phyloP scores from a whole-genome alignment of 2,797 vertebrate species.

The Momotus momota region DNA sequence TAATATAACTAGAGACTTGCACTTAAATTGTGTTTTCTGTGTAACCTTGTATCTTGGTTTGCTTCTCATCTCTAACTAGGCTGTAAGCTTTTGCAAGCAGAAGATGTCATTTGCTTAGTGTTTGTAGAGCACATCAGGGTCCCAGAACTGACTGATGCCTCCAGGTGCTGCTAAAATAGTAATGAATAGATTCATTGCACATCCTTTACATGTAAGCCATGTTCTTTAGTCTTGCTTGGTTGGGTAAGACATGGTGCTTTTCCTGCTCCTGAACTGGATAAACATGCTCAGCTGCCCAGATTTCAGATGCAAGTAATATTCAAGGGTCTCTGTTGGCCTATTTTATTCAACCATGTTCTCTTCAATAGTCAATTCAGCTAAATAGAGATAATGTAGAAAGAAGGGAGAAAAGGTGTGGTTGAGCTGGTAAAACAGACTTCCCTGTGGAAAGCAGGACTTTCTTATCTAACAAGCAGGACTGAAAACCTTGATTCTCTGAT shows the following conservation, averaged over 20 bases:
- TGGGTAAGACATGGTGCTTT: neutral
- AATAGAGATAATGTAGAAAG: neutral
- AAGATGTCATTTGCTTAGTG: neutral
- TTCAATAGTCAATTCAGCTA: neutral
- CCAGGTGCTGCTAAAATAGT: neutral
- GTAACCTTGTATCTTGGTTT: neutral
- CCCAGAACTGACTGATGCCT: neutral
- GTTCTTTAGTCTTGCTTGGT: neutral
- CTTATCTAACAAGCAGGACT: neutral
- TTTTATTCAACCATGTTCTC: neutral
- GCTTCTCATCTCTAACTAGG: neutral
- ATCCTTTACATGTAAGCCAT: neutral
- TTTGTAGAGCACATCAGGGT: neutral
- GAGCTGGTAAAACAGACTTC: constrained; percentile 1
- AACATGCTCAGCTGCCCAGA: neutral
- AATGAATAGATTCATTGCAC: neutral
- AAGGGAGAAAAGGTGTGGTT: neutral
- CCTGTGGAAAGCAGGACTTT: neutral
- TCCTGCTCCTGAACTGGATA: neutral
- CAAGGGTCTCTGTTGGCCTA: neutral
- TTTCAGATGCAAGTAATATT: neutral
- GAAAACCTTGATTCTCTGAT: neutral
- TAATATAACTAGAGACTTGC: neutral
- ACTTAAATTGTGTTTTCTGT: neutral
- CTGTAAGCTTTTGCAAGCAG: neutral